Conservation (phyloP, 2,888 invertebrate genomes). For the Fragum fragum region DNA sequence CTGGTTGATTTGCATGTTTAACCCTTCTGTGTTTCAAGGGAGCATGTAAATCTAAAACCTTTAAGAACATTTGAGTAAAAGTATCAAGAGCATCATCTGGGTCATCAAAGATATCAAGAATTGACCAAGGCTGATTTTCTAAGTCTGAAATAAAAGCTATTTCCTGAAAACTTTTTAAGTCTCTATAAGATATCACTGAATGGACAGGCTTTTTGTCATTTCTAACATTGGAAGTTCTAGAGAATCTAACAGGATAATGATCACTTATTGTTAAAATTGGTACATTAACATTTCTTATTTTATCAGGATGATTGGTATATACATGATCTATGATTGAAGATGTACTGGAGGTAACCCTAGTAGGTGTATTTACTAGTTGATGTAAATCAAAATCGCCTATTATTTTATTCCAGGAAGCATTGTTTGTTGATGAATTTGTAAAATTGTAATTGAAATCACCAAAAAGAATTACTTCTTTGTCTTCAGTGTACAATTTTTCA, state of each 20-base stretch:
- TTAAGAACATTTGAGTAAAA: not conserved
- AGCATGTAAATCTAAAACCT: conserved; percentile 5
- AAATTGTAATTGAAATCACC: conserved; percentile 1
- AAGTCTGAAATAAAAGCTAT: not conserved
- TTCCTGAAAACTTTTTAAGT: not conserved
- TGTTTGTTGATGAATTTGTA: not conserved
- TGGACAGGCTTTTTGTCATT: not conserved
- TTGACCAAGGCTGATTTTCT: conserved; percentile 16
- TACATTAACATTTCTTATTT: not conserved
- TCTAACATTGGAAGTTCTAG: not conserved
- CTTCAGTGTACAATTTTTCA: not conserved
- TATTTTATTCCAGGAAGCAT: not conserved
- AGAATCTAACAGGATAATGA: conserved; percentile 6
- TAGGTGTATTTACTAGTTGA: conserved; percentile 2
- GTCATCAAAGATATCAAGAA: conserved; percentile 17
- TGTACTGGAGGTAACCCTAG: conserved; percentile 6
- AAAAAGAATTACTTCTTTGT: not conserved
- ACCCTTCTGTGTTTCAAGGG: not conserved
- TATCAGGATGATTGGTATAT: conserved; percentile 5
- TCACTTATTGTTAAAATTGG: conserved; percentile 9
- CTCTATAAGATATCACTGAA: not conserved
- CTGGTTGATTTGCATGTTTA: not conserved
- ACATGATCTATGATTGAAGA: conserved; percentile 21
- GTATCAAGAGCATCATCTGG: not conserved
- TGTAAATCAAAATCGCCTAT: not conserved